These are phyloP conservation scores for Fragum sueziense DNA, from an alignment of 2,888 invertebrate species.

Conservation along the genomic window DNA sequence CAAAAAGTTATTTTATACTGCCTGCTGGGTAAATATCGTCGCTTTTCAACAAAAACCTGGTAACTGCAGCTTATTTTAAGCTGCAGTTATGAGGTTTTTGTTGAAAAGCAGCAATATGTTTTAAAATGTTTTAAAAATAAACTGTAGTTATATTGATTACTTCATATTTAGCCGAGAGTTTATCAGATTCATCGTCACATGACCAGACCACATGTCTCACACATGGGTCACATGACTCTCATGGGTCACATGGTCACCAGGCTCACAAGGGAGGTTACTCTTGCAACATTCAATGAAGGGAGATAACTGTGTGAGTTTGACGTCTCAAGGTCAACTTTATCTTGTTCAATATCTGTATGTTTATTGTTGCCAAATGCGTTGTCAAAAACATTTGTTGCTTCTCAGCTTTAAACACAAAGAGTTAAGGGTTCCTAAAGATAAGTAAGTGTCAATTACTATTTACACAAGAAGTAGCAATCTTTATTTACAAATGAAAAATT, in stretches of 20 bases:
- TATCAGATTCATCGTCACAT: conserved; percentile 42
- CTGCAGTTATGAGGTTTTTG: no score
- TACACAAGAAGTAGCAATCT: no score
- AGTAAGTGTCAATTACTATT: no score
- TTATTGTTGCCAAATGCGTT: neutral
- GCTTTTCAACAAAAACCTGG: no score
- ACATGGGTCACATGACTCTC: conserved; percentile 38
- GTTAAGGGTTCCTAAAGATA: no score
- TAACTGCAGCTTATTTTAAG: no score
- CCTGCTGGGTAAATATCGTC: neutral
- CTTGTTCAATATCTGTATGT: neutral
- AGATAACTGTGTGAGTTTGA: conserved; percentile 32
- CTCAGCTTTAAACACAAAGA: no score
- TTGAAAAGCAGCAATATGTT: no score
- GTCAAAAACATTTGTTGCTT: neutral
- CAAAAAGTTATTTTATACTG: neutral
- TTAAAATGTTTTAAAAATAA: neutral
- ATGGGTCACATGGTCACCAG: conserved; percentile 40
- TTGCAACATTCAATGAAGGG: conserved; percentile 48
- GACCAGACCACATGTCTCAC: conserved; percentile 23
- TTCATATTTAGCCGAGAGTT: conserved; percentile 32
- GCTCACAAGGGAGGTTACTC: conserved; percentile 51
- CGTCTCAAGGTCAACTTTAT: neutral
- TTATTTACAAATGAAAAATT: no score
- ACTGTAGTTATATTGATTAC: neutral